Conservation (phyloP, 1,140 invertebrate species). For the Mamestra configurata region DNA sequence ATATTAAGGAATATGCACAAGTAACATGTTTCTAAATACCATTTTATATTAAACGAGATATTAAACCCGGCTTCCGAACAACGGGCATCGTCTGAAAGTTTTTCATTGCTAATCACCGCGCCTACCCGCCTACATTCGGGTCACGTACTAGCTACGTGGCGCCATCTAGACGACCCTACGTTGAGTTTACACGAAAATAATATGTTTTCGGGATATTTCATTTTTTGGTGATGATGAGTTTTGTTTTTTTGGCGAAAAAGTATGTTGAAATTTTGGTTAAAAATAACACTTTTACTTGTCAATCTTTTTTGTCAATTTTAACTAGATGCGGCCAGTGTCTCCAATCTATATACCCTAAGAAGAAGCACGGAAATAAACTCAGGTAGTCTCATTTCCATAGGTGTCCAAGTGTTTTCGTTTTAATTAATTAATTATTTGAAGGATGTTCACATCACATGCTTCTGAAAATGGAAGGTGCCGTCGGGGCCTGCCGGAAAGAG, state of each 20-base stretch:
- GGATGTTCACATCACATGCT: too few species aligned
- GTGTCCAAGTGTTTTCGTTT: too few species aligned
- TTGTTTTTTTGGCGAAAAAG: background rate
- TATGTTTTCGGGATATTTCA: conserved; percentile 6
- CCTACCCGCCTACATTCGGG: conserved; percentile 7
- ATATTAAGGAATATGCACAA: too few species aligned
- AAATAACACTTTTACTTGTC: too few species aligned
- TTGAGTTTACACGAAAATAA: conserved; percentile 36
- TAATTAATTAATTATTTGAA: too few species aligned
- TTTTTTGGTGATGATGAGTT: background rate
- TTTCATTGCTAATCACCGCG: conserved; percentile 33
- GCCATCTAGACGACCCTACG: conserved; percentile 24
- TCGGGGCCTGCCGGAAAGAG: too few species aligned
- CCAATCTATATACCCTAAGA: too few species aligned
- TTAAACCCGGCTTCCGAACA: background rate
- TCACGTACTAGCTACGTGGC: conserved; percentile 20
- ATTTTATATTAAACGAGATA: background rate
- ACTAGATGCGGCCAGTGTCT: too few species aligned
- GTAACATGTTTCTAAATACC: background rate
- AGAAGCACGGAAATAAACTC: too few species aligned
- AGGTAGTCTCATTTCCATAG: too few species aligned
- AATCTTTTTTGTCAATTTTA: too few species aligned
- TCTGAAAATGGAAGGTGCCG: too few species aligned
- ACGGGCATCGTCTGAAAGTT: conserved; percentile 14
- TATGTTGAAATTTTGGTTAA: background rate